A percentile compares a stretch with the other conserved stretches of the same genome.
Evolutionary conservation across 2,888 invertebrate genomes (phyloP).

Genomic region (Lithosia quadra): DNA sequence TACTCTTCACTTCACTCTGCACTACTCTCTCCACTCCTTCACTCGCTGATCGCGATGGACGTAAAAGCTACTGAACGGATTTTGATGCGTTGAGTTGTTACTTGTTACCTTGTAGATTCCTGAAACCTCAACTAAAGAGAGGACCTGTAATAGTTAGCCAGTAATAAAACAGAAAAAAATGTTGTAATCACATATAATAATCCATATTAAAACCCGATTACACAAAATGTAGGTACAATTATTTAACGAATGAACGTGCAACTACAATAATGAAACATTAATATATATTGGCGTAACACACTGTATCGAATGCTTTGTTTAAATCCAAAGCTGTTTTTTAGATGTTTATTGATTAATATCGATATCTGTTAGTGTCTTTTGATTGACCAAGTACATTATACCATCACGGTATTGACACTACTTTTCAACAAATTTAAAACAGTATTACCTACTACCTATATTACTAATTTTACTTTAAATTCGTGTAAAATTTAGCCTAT

Average conservation of each 20-base stretch:
- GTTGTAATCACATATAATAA: conserved; percentile 41
- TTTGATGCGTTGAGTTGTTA: neutral
- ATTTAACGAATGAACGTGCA: conserved; percentile 42
- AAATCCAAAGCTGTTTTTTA: conserved; percentile 3
- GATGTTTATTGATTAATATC: neutral
- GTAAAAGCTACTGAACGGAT: no score
- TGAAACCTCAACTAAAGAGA: no score
- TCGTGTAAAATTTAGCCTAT: conserved; percentile 14
- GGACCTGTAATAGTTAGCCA: neutral
- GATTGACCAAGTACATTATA: neutral
- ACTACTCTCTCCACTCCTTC: no score
- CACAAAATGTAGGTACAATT: conserved; percentile 48
- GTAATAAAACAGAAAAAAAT: conserved; percentile 21
- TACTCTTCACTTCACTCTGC: no score
- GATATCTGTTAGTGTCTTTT: neutral
- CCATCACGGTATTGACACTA: neutral
- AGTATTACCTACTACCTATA: neutral
- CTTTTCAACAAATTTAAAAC: conserved; percentile 9
- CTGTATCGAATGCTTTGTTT: conserved; percentile 7
- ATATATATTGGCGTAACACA: conserved; percentile 20
- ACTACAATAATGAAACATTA: conserved; percentile 34
- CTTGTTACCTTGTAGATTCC: neutral
- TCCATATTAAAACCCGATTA: conserved; percentile 54
- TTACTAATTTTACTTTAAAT: conserved; percentile 17
- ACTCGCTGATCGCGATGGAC: no score